Base-by-base conservation (phyloP, 2,113 vertebrate species). In the Dasypus novemcinctus region DNA sequence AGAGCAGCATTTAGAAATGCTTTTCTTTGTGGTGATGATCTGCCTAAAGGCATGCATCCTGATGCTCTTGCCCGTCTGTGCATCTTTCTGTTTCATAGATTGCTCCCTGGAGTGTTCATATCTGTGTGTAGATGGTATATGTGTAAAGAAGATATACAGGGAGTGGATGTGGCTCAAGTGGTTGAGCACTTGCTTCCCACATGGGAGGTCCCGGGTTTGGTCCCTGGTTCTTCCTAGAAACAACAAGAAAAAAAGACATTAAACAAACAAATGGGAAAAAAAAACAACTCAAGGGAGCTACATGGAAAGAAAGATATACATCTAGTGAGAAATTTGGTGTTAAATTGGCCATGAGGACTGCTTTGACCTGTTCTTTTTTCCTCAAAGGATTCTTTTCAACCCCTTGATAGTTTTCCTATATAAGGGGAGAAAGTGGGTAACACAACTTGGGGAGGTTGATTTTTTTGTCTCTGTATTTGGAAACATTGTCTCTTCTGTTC, bases 401-500 rank as follows among this genome's bases (percentile, higher is more conserved):
- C 59, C 49, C 29, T 74, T 90, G 4, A 27, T 36, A 68, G 86
- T 96, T 95, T 91, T 21, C 54, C 38, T 14, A 92, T 78, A 71
- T 66, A 61, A 38, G 52, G 17, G 8, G 61, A 87, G 52, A 94
- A 92, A 90, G 41, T 74, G 8, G 71, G 10, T 59, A 7, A 89
- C 7, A 74, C 31, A 69, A 36, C 25, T 80, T n/a, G 46, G 76
- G 36, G 63, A 86, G 5, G 17, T 63, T 64, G 41, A 10, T 33
- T 64, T 96, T 88, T 91, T 15, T 83, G 86, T 86, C 4, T 3
- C 59, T 94, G 46, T 92, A 15, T 49, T 52, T 18, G 2, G 79
- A 94, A 94, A 85, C 46, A n/a, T 46, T 46, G 18, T 79, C 61
- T 90, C 15, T 69, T 81, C 9, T 94, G 27, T 94, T 87, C 49